These are phyloP conservation scores for Stylophora pistillata DNA, from an alignment of 64 coral and sea anemone genomes.

Conservation along the genomic window DNA sequence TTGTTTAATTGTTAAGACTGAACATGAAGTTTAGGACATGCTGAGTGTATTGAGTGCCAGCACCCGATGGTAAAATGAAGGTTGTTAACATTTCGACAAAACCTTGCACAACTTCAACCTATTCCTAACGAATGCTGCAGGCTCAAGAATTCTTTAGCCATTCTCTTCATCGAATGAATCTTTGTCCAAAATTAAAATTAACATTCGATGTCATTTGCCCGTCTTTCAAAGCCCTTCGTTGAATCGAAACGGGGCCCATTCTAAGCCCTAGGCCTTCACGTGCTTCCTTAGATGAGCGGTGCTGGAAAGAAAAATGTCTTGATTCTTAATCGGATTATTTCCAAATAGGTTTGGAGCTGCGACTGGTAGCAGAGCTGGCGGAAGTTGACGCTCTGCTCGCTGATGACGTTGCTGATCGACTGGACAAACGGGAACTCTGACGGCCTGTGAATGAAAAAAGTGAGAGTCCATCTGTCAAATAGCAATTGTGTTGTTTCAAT, in stretches of 20 bases:
- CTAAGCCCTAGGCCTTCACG: not conserved
- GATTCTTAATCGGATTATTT: not conserved
- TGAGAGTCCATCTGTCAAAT: not conserved
- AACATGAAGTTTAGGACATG: too few species aligned
- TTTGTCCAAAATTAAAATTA: not conserved
- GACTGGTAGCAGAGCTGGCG: constrained; percentile 37
- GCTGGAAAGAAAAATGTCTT: not conserved
- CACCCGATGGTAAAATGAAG: too few species aligned
- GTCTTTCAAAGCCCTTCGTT: not conserved
- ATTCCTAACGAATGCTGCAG: too few species aligned
- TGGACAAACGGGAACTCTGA: constrained; percentile 71
- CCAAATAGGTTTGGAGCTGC: constrained; percentile 45
- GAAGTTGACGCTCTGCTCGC: constrained; percentile 60
- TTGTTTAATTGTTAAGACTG: too few species aligned
- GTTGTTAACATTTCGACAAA: too few species aligned
- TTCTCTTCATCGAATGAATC: too few species aligned
- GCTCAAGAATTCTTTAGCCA: too few species aligned
- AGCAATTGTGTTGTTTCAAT: not conserved
- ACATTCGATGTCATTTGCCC: not conserved
- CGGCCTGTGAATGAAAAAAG: constrained; percentile 41
- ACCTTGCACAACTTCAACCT: too few species aligned
- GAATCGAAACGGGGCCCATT: not conserved
- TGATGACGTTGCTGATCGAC: constrained; percentile 59
- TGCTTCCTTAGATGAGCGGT: not conserved
- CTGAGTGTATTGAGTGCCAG: too few species aligned